Percentiles rank a stretch among this genome's conserved stretches.
phyloP scores from a whole-genome alignment of 1,140 invertebrate genomes.

The Bombus affinis region DNA sequence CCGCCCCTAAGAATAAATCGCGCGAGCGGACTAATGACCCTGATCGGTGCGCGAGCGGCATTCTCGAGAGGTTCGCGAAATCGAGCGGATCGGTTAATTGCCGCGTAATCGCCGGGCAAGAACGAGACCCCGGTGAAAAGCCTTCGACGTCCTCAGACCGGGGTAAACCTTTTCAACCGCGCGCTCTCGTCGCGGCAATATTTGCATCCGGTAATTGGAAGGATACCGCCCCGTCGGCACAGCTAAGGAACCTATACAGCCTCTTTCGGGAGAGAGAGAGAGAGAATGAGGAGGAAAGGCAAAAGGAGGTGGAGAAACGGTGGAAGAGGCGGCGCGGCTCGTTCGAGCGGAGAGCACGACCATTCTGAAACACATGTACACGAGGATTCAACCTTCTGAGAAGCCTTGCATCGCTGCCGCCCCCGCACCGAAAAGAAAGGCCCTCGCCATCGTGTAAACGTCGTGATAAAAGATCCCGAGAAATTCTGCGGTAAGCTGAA shows the following conservation, averaged over 20 bases:
- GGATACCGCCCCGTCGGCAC: conserved; percentile 40
- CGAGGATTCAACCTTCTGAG: conserved; percentile 38
- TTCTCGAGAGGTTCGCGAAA: conserved; percentile 32
- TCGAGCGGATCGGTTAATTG: conserved; percentile 49
- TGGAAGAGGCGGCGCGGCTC: conserved; percentile 24
- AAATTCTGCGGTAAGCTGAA: conserved; percentile 6
- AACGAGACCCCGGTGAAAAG: conserved; percentile 1
- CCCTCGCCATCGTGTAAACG: conserved; percentile 32
- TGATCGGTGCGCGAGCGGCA: conserved; percentile 24
- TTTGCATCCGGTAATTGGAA: conserved; percentile 69
- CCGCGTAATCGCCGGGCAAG: conserved; percentile 40
- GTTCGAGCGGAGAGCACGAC: conserved; percentile 35
- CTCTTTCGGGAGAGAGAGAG: not conserved
- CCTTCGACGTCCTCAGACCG: not conserved
- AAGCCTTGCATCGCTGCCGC: conserved; percentile 1
- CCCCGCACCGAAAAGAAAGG: not conserved
- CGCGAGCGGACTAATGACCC: conserved; percentile 52
- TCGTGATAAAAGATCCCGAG: conserved; percentile 34
- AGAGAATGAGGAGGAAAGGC: not conserved
- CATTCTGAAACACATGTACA: conserved; percentile 41
- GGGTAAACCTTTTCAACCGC: conserved; percentile 6
- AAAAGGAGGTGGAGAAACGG: conserved; percentile 17
- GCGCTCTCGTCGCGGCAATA: conserved; percentile 37
- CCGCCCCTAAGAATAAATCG: conserved; percentile 40
- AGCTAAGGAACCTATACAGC: not conserved